Evolutionary conservation across 2,797 vertebrate species (phyloP), one percentile per base, ranked within the genome.

Genomic region (Xyrichtys novacula): DNA sequence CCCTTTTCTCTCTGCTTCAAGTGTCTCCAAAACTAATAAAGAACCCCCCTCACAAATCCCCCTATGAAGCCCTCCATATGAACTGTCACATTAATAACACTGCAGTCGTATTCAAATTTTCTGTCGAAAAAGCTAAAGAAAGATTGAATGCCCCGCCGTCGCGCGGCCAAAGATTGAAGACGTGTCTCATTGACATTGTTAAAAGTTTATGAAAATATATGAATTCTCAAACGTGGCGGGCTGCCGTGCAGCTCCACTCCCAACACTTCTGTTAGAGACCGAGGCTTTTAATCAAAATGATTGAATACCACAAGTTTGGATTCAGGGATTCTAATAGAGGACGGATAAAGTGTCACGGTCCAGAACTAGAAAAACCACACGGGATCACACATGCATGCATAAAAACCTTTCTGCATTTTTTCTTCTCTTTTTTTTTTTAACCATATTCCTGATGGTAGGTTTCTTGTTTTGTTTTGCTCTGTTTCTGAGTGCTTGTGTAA

Each of bases 201-300:
- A 96, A 96, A 98, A 98, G 95, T 97, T 97, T 96, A 97, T 97
- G 97, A 97, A 96, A 97, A 97, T 96, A 97, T 97, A 97, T 96
- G 96, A 96, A 97, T 95, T 95, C 94, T 96, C 95, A 97, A 97
- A 98, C 95, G 95, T 96, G 95, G 96, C 95, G 95, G 96, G 96
- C 95, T 95, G 93, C 93, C 95, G 70, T 88, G 94, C 95, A 96
- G 88, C 88, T 91, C 95, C 94, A 96, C 96, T 97, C 95, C 95
- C 95, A 95, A 95, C 95, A 96, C 95, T 96, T 96, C 96, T 97
- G 96, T 96, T 96, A 96, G 96, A 96, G 97, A 98, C 96, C 94
- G 94, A 91, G 93, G 96, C 97, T 98, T 98, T 99, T 99, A 98
- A 99, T 99, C 97, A 99, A 98, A 97, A 98, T 98, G 98, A 98